phyloP scores from a whole-genome alignment of 2,797 vertebrate genomes.

The Megaceryle alcyon region DNA sequence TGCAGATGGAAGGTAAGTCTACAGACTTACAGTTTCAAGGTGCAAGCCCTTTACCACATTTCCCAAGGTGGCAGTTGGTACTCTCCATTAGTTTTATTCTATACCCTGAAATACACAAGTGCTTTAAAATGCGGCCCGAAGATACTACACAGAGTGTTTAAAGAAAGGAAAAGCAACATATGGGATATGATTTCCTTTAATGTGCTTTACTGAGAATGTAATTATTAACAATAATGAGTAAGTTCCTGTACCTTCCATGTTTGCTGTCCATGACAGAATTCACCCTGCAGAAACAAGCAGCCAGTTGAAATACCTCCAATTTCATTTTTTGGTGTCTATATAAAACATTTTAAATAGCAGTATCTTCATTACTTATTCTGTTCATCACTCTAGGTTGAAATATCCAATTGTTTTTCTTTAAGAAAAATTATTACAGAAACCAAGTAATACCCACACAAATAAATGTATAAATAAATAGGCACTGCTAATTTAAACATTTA shows the following conservation, averaged over 20 bases:
- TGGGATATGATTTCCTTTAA: background rate
- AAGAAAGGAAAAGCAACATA: background rate
- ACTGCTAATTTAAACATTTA: background rate
- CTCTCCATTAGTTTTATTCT: background rate
- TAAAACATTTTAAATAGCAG: background rate
- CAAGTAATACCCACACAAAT: background rate
- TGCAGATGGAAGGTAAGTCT: background rate
- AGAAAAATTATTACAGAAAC: background rate
- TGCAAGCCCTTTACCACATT: background rate
- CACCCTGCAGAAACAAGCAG: background rate
- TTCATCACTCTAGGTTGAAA: background rate
- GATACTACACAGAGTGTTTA: background rate
- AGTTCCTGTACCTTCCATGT: background rate
- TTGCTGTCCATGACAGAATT: background rate
- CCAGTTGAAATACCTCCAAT: background rate
- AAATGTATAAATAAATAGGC: background rate
- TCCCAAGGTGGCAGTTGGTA: background rate
- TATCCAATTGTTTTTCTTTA: fast-evolving
- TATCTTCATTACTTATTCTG: background rate
- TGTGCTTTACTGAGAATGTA: background rate
- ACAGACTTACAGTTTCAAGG: background rate
- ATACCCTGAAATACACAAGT: background rate
- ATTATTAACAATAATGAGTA: background rate
- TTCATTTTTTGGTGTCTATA: background rate
- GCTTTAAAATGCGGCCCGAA: background rate